Evolutionary conservation across 2,888 invertebrate genomes (phyloP).

Genomic region (Drosophila multiciliata): DNA sequence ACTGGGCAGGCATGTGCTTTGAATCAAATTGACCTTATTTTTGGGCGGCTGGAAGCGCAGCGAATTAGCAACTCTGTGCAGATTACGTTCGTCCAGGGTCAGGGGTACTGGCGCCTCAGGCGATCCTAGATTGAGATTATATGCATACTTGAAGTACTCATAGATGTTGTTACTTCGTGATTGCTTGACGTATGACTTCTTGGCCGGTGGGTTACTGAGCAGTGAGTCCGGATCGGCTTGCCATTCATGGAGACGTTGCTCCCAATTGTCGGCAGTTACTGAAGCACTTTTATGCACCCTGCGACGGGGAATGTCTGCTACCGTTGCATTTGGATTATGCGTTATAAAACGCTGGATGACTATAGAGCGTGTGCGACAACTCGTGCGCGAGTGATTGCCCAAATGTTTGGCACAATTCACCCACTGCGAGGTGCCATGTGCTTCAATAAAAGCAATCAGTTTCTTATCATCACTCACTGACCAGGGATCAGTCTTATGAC

Average conservation of each 20-base stretch:
- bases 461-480: slow-evolving; percentile 87
- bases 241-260: slow-evolving; percentile 74
- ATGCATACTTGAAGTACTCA: slow-evolving; percentile 81
- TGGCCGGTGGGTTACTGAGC: not conserved
- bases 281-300: slow-evolving; percentile 48
- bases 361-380: slow-evolving; percentile 87
- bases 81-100: slow-evolving; percentile 34
- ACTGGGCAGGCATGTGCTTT: slow-evolving; percentile 23
- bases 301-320: slow-evolving; percentile 79
- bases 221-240: slow-evolving; percentile 46
- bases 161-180: slow-evolving; percentile 58
- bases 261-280: slow-evolving; percentile 81
- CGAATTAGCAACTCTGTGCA: slow-evolving; percentile 34
- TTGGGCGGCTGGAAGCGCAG: slow-evolving; percentile 44
- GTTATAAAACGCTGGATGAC: slow-evolving; percentile 86
- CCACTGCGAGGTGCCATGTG: slow-evolving; percentile 86
- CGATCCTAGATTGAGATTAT: slow-evolving; percentile 66
- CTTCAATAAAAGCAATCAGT: slow-evolving; percentile 86
- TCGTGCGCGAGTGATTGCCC: slow-evolving; percentile 86
- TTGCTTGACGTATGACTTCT: not conserved
- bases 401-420: slow-evolving; percentile 86
- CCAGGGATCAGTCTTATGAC: slow-evolving; percentile 86
- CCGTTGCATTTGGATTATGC: slow-evolving; percentile 84
- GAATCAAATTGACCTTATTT: not conserved
- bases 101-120: slow-evolving; percentile 11